These are phyloP conservation scores for Podarcis siculus DNA, from an alignment of 2,797 vertebrate species.

Conservation along the genomic window DNA sequence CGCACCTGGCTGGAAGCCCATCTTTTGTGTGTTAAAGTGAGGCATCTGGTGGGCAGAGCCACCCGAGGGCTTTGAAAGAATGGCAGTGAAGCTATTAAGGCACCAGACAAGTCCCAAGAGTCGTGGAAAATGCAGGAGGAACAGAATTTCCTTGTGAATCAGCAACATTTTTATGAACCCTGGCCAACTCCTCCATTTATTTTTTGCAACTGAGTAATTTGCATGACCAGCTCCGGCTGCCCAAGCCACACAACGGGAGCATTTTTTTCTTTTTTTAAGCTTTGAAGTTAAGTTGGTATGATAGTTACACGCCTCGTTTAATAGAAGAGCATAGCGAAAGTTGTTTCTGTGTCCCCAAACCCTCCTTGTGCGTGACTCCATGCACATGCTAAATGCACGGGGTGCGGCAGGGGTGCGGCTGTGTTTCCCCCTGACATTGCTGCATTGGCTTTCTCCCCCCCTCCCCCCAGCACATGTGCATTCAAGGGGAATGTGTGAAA, in stretches of 20 bases:
- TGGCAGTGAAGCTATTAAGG: background rate
- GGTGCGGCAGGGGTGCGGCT: background rate
- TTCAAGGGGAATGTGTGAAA: background rate
- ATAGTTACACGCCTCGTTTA: background rate
- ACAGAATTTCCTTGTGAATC: background rate
- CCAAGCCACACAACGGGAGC: background rate
- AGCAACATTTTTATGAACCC: background rate
- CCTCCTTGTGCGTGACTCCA: background rate
- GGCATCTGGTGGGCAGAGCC: background rate
- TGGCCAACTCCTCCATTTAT: background rate
- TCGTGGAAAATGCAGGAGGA: background rate
- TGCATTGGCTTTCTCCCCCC: background rate
- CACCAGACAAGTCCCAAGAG: background rate
- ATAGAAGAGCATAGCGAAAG: background rate
- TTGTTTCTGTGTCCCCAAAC: background rate
- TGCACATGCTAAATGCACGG: background rate
- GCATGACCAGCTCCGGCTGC: background rate
- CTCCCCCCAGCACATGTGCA: background rate
- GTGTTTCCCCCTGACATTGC: background rate
- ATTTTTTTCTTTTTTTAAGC: background rate
- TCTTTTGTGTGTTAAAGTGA: background rate
- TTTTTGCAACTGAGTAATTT: constrained; percentile 7
- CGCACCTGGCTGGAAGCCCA: background rate
- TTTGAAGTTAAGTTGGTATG: background rate
- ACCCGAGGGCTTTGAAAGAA: background rate